Conservation (phyloP, 1,140 invertebrate species). For the Drosophila varians region DNA sequence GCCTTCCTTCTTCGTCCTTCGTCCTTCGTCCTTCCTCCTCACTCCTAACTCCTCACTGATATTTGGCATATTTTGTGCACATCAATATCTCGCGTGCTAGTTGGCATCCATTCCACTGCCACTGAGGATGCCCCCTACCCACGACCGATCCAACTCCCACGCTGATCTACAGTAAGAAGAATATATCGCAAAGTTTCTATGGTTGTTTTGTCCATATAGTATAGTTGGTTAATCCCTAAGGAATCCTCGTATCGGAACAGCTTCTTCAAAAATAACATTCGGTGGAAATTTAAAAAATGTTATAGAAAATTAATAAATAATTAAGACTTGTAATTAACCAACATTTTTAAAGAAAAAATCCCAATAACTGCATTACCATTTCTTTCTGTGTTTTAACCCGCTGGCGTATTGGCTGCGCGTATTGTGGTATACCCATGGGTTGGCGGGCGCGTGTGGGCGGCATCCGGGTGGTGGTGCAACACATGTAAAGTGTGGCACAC, state of each 20-base stretch:
- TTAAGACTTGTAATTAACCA: no score
- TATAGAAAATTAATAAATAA: no score
- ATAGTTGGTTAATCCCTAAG: no score
- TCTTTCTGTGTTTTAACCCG: slow-evolving; percentile 10
- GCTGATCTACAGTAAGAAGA: neutral
- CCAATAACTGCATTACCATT: no score
- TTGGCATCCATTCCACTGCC: slow-evolving; percentile 58
- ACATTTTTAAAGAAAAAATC: no score
- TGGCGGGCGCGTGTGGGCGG: slow-evolving; percentile 9
- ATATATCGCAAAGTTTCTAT: neutral
- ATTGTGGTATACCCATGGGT: slow-evolving; percentile 64
- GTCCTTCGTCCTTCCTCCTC: no score
- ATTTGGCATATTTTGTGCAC: slow-evolving; percentile 77
- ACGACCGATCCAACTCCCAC: neutral
- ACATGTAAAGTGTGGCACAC: slow-evolving; percentile 15
- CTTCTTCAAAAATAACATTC: no score
- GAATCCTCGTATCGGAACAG: no score
- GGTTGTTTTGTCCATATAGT: no score
- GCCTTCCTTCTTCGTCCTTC: no score
- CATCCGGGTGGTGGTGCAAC: neutral
- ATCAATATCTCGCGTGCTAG: slow-evolving; percentile 79
- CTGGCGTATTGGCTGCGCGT: slow-evolving; percentile 74
- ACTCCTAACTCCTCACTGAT: slow-evolving; percentile 46
- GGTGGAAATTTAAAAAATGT: no score
- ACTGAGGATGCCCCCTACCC: slow-evolving; percentile 15